Conservation (phyloP, 2,888 invertebrate genomes). For the Xestia ashworthii region DNA sequence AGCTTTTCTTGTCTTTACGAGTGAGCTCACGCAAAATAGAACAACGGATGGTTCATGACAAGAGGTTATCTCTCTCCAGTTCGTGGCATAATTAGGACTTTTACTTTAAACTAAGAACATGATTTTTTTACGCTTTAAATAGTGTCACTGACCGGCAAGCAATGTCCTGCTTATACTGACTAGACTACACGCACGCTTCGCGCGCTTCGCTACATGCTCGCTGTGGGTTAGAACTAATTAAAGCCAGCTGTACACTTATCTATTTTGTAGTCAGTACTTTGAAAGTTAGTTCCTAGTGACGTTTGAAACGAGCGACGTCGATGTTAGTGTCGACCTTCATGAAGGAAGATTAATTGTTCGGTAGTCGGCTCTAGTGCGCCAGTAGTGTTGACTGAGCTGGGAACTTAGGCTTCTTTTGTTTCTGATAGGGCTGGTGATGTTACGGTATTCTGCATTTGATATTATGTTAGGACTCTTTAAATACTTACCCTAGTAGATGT, state of each 20-base stretch:
- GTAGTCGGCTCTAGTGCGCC: conserved; percentile 5
- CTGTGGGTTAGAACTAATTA: conserved; percentile 16
- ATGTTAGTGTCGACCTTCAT: conserved; percentile 19
- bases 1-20: neutral
- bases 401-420: conserved; percentile 21
- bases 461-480: no score
- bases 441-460: neutral
- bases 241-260: neutral
- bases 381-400: conserved; percentile 10
- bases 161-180: neutral
- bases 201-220: neutral
- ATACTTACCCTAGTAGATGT: no score
- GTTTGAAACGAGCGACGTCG: conserved; percentile 26
- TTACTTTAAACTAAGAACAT: neutral
- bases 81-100: neutral
- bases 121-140: neutral
- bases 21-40: neutral
- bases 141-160: neutral
- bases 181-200: neutral
- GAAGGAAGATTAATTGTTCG: conserved; percentile 55
- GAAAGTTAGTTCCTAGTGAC: conserved; percentile 50
- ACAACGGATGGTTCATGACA: neutral
- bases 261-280: conserved; percentile 30
- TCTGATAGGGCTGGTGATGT: neutral
- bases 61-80: neutral